phyloP scores from a whole-genome alignment of 2,113 vertebrate genomes.

The Nymphicus hollandicus region DNA sequence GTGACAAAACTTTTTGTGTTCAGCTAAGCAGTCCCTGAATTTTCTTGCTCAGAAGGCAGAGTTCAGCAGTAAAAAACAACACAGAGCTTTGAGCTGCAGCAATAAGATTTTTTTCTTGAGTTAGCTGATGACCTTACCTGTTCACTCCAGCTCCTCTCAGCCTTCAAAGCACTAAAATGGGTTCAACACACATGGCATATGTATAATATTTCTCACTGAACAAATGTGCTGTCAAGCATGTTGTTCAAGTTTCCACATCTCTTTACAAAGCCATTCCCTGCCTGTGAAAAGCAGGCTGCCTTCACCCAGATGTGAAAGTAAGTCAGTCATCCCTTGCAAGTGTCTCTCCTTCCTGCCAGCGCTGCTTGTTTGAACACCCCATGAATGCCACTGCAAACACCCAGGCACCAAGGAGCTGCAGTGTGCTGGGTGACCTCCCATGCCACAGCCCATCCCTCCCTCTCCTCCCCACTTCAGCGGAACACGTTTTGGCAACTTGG shows the following conservation, averaged over 20 bases:
- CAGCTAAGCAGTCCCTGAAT: not conserved
- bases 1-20: not conserved
- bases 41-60: not conserved
- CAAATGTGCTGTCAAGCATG: not conserved
- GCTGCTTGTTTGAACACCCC: not conserved
- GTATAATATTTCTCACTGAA: not conserved
- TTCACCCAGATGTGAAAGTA: not conserved
- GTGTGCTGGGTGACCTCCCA: not conserved
- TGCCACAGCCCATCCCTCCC: not conserved
- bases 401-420: not conserved
- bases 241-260: not conserved
- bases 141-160: not conserved
- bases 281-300: not conserved
- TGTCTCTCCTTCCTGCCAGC: not conserved
- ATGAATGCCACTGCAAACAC: rapidly evolving
- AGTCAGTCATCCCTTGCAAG: not conserved
- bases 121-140: constrained; percentile 1
- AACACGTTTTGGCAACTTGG: not conserved
- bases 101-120: not conserved
- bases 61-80: not conserved
- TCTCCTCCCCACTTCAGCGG: not conserved
- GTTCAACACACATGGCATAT: not conserved
- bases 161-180: constrained; percentile 5
- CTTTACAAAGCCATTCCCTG: not conserved
- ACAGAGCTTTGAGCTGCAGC: not conserved